A percentile compares a stretch with the other conserved stretches of the same genome.
phyloP scores from a whole-genome alignment of 2,113 vertebrate genomes.

The Triplophysa rosa region DNA sequence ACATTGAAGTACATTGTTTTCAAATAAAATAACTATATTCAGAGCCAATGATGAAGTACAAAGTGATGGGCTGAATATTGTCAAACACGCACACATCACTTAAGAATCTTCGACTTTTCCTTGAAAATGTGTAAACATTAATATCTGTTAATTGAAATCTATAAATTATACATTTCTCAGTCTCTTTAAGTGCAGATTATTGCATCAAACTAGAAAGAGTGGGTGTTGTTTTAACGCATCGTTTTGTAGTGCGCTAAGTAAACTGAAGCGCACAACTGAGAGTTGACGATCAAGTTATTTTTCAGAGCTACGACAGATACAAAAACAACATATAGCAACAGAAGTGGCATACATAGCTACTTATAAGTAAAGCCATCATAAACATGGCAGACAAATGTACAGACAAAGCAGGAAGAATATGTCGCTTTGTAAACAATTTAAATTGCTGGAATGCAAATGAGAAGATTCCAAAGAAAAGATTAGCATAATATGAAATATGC shows the following conservation, averaged over 20 bases:
- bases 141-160: slow-evolving; percentile 11
- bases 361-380: slow-evolving; percentile 13
- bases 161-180: not conserved
- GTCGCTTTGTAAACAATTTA: slow-evolving; percentile 38
- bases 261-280: not conserved
- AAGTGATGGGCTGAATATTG: not conserved
- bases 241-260: too few relatives aligned
- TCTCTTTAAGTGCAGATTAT: not conserved
- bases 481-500: slow-evolving; percentile 28
- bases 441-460: slow-evolving; percentile 5
- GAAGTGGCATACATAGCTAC: not conserved
- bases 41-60: not conserved
- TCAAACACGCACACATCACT: not conserved
- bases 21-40: not conserved
- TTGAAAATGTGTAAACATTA: slow-evolving; percentile 1
- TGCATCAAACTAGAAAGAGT: not conserved
- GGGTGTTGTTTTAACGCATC: not conserved
- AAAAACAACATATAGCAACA: slow-evolving; percentile 22
- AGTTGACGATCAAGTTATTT: not conserved
- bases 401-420: slow-evolving; percentile 8
- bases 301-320: not conserved
- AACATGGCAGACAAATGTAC: slow-evolving; percentile 1
- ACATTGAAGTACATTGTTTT: not conserved
- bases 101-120: not conserved
- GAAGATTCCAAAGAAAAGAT: slow-evolving; percentile 34